Evolutionary conservation across 2,797 vertebrate genomes (phyloP).

Genomic region (Sebastolobus altivelis): DNA sequence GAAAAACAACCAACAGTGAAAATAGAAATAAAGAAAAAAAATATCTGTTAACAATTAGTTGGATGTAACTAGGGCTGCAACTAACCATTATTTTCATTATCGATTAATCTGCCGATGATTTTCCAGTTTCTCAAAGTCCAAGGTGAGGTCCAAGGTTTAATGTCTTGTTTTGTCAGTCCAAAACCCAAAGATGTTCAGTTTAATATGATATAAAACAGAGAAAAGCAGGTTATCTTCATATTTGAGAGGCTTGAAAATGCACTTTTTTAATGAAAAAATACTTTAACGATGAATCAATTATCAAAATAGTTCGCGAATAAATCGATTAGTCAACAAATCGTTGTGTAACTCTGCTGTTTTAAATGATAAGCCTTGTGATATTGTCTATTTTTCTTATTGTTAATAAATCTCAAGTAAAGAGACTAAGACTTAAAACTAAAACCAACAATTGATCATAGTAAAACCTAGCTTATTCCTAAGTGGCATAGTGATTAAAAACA

Average conservation of each 20-base stretch:
- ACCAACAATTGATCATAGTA: background rate
- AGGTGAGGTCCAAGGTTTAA: no score
- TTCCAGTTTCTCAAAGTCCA: no score
- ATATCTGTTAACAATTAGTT: background rate
- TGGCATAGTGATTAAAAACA: background rate
- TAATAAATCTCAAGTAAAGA: background rate
- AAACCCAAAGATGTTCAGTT: no score
- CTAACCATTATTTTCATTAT: no score
- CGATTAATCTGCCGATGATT: no score
- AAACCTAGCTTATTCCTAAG: background rate
- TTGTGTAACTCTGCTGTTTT: background rate
- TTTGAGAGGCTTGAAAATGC: no score
- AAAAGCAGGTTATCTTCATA: no score
- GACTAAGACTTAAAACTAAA: background rate
- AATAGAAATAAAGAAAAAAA: background rate
- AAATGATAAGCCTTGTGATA: background rate
- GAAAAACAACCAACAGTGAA: constrained; percentile 12
- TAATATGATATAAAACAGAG: no score
- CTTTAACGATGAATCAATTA: no score
- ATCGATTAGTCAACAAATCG: rapidly evolving
- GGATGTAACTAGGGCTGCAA: background rate
- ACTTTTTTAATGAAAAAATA: no score
- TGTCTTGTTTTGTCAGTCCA: no score
- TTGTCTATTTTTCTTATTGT: background rate
- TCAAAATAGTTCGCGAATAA: no score